These are phyloP conservation scores for Leucoptera coffeella DNA, from an alignment of 2,888 invertebrate genomes.

Conservation along the genomic window DNA sequence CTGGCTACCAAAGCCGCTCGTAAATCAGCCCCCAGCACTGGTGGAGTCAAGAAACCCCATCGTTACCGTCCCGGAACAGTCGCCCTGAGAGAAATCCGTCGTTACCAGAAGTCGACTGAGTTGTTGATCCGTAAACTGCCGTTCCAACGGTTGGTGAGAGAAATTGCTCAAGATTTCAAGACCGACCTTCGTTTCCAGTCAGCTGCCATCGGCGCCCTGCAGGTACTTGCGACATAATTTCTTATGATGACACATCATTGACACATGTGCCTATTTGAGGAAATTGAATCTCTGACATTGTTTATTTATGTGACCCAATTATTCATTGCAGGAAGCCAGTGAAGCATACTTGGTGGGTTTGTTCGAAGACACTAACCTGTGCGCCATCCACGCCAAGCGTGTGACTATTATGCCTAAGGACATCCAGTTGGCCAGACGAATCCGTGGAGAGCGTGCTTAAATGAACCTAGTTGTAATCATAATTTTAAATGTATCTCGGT, in stretches of 20 bases:
- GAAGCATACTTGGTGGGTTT: slow-evolving; percentile 90
- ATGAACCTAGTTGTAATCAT: slow-evolving; percentile 16
- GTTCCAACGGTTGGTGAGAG: slow-evolving; percentile 92
- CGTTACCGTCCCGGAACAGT: slow-evolving; percentile 96
- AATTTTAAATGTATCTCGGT: slow-evolving; percentile 33
- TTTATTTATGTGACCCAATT: no score
- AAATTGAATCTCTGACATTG: no score
- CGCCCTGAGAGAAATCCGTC: slow-evolving; percentile 93
- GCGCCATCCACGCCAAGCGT: slow-evolving; percentile 95
- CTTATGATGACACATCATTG: no score
- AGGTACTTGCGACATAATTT: slow-evolving; percentile 32
- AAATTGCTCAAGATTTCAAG: slow-evolving; percentile 97
- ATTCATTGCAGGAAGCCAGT: slow-evolving; percentile 68
- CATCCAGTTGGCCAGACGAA: slow-evolving; percentile 92
- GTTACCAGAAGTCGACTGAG: slow-evolving; percentile 95
- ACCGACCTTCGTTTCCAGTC: slow-evolving; percentile 94
- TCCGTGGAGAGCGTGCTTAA: slow-evolving; percentile 94
- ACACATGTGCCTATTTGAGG: no score
- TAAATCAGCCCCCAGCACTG: slow-evolving; percentile 91
- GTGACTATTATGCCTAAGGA: slow-evolving; percentile 98
- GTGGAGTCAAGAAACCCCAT: slow-evolving; percentile 95
- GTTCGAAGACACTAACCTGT: slow-evolving; percentile 97
- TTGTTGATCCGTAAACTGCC: slow-evolving; percentile 92
- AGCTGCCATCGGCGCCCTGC: slow-evolving; percentile 87
- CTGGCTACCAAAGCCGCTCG: slow-evolving; percentile 91